These are phyloP conservation scores for Betta splendens DNA, from an alignment of 2,797 vertebrate species.

Conservation along the genomic window DNA sequence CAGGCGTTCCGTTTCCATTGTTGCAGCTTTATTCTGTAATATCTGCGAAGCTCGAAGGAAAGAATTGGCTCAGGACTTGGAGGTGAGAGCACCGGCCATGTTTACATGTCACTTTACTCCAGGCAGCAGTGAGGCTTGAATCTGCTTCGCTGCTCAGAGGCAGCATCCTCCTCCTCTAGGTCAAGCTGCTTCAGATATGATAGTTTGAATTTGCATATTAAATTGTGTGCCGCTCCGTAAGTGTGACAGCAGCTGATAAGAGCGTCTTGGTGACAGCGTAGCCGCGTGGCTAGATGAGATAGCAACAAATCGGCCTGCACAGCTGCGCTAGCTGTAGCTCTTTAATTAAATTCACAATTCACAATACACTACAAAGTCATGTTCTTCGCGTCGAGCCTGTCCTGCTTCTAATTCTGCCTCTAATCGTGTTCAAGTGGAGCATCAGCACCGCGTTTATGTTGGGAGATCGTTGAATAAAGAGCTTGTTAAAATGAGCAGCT, in stretches of 20 bases:
- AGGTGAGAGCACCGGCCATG: not conserved
- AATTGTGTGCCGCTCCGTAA: constrained; percentile 44
- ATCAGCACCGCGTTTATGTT: not conserved
- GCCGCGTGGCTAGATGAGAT: constrained; percentile 40
- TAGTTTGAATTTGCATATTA: constrained; percentile 52
- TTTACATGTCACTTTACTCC: constrained; percentile 9
- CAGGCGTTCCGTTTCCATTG: not conserved
- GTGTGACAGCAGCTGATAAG: constrained; percentile 57
- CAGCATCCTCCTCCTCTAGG: constrained; percentile 32
- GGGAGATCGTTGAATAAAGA: constrained; percentile 22
- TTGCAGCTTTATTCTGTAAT: constrained; percentile 4
- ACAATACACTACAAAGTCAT: constrained; percentile 34
- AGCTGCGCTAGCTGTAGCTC: constrained; percentile 24
- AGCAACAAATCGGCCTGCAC: constrained; percentile 38
- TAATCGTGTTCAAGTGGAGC: constrained; percentile 9
- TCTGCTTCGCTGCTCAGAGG: constrained; percentile 23
- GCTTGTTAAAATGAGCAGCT: constrained; percentile 8
- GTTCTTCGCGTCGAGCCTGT: constrained; percentile 41
- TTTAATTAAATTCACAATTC: constrained; percentile 51
- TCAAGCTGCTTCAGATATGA: constrained; percentile 40
- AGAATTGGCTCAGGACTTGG: constrained; percentile 1
- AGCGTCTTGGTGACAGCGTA: constrained; percentile 32
- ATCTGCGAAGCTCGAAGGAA: not conserved
- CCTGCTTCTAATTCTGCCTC: constrained; percentile 7
- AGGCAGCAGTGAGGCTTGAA: constrained; percentile 9